Percentiles rank a stretch among this genome's conserved stretches.
Conservation (phyloP, 2,797 vertebrate species). For the Xiphorhynchus erythropygius region DNA sequence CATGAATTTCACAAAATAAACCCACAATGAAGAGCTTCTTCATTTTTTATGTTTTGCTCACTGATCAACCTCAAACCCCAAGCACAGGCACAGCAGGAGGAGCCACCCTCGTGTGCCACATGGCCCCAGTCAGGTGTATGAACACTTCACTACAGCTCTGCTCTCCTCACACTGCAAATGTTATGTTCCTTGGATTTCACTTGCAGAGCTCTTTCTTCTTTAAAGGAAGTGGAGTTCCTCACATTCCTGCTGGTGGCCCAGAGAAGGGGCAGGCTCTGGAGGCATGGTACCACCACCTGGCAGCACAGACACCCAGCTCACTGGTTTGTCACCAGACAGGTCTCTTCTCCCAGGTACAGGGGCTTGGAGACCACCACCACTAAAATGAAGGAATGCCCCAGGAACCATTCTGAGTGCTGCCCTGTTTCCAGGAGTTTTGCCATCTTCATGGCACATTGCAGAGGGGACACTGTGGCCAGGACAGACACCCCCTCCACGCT, state of each 20-base stretch:
- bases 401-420: accelerated
- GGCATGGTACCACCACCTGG: no score
- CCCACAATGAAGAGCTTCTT: slow-evolving; percentile 26
- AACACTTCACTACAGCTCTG: background rate
- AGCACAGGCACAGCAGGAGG: background rate
- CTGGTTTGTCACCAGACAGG: no score
- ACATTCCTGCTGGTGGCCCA: background rate
- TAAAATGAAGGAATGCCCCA: background rate
- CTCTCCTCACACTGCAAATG: background rate
- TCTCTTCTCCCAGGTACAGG: accelerated
- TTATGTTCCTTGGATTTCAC: accelerated
- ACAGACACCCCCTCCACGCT: background rate
- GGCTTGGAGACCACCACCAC: background rate
- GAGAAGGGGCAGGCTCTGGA: background rate
- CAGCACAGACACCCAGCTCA: accelerated
- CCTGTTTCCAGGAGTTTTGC: background rate
- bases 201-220: background rate
- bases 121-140: background rate
- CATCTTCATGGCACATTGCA: accelerated
- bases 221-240: background rate
- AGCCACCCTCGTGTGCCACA: background rate
- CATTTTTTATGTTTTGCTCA: background rate
- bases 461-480: background rate
- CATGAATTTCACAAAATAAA: slow-evolving; percentile 59
- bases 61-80: background rate